A percentile compares a stretch with the other conserved stretches of the same genome.
Evolutionary conservation across 2,797 vertebrate genomes (phyloP).

Genomic region (Trematomus bernacchii): DNA sequence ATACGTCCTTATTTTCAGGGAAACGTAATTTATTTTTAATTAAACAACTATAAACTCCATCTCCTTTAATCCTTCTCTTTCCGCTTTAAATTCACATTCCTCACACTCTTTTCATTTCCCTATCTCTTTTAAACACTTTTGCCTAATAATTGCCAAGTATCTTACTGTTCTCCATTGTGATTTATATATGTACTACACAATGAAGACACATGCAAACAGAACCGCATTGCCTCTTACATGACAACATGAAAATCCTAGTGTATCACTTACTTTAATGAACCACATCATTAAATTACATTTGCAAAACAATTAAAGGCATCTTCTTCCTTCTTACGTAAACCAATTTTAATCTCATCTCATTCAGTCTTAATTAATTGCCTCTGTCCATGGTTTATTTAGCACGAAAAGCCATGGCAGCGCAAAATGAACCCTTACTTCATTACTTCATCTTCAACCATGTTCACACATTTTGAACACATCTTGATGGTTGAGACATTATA

Average conservation of each 20-base stretch:
- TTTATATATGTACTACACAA: neutral
- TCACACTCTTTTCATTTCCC: neutral
- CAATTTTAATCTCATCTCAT: slow-evolving; percentile 59
- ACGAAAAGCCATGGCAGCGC: slow-evolving; percentile 9
- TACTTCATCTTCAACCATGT: slow-evolving; percentile 4
- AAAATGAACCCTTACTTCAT: slow-evolving; percentile 19
- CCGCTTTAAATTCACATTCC: neutral
- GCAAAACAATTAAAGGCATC: slow-evolving; percentile 36
- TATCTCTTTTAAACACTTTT: neutral
- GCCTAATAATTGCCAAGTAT: neutral
- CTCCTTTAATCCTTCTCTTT: neutral
- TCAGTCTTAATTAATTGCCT: slow-evolving; percentile 68
- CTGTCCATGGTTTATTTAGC: slow-evolving; percentile 35
- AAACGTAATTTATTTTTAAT: slow-evolving; percentile 9
- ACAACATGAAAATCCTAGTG: slow-evolving; percentile 11
- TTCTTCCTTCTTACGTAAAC: slow-evolving; percentile 60
- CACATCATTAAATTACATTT: slow-evolving; percentile 53
- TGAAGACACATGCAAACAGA: neutral
- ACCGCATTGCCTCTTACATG: neutral
- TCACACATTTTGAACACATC: slow-evolving; percentile 3
- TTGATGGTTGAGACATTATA: slow-evolving; percentile 3
- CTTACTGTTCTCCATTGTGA: neutral
- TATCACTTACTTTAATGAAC: slow-evolving; percentile 54
- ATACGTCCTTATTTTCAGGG: neutral
- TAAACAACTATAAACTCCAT: neutral